Base-by-base conservation (phyloP, 2,888 invertebrate genomes). In the Horisme vitalbata region DNA sequence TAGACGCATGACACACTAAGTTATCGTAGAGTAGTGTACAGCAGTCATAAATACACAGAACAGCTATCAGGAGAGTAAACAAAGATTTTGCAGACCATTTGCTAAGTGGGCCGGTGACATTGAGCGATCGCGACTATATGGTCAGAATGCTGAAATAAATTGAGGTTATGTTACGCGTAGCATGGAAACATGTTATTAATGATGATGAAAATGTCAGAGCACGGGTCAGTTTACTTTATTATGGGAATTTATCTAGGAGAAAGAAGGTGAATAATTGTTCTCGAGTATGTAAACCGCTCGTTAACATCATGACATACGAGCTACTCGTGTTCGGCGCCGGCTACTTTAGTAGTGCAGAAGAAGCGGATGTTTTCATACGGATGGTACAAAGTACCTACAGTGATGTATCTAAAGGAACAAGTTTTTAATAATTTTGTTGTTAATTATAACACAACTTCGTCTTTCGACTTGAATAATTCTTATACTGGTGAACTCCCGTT, bases 51-150 rank as follows among this genome's bases (percentile, higher is more conserved):
- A 37, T 37, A 45, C 33, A 38, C 37, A 39, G 10, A 45, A 30
- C 35, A 39, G 38, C 15, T 33, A 28, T 23, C 32, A n/a, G 14
- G 33, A 41, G 36, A 18, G 28, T 20, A 38, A 38, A 48, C 37
- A 33, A 37, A 45, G 35, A 41, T 38, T 48, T 43, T 43, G 33
- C 33, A 38, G 20, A 26, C 38, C 47, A 48, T 48, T 43, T 48
- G 27, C 43, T 43, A 48, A 48, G 41, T 48, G 24, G 33, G 26
- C 14, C 26, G 30, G 12, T 13, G 43, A 44, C 43, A 27, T 34
- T 48, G 48, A 48, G 48, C 26, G 43, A 48, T 48, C 30, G 23
- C 26, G 24, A 34, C 11, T 15, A 9, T 14, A 21, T 34, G 43
- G 43, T 48, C 36, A 44, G 43, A 48, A 37, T 24, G 11, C 31